Conservation (phyloP, 2,888 invertebrate genomes). For the Tryphoninae sp. region DNA sequence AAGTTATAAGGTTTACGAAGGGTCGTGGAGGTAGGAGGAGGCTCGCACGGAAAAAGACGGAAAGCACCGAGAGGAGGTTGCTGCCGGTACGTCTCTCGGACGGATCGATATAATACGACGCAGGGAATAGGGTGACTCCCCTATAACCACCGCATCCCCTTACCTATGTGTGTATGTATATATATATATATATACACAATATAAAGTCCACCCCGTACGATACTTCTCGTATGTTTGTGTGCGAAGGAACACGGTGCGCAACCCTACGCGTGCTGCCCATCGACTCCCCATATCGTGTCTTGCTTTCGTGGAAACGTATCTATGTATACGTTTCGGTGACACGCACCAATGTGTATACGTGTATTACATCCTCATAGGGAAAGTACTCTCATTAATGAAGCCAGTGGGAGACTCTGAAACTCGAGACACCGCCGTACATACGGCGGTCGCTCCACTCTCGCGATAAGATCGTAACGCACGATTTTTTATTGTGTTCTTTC, state of each 20-base stretch:
- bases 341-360: background rate
- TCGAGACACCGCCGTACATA: slow-evolving; percentile 20
- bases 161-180: too few relatives aligned
- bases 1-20: background rate
- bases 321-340: background rate
- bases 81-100: slow-evolving; percentile 65
- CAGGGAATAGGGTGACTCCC: slow-evolving; percentile 57
- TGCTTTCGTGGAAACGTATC: slow-evolving; percentile 40
- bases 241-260: slow-evolving; percentile 32
- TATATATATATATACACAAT: background rate
- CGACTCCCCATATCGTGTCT: slow-evolving; percentile 48
- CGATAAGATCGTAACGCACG: background rate
- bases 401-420: slow-evolving; percentile 38
- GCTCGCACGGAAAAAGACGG: slow-evolving; percentile 20
- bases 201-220: slow-evolving; percentile 17
- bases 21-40: background rate
- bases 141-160: background rate
- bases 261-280: slow-evolving; percentile 47
- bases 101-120: slow-evolving; percentile 70
- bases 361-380: slow-evolving; percentile 11
- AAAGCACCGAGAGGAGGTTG: slow-evolving; percentile 64
- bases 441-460: slow-evolving; percentile 20
- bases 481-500: slow-evolving; percentile 6
- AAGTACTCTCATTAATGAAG: slow-evolving; percentile 56
- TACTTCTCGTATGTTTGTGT: slow-evolving; percentile 26